A percentile compares a stretch with the other conserved stretches of the same genome.
These are phyloP conservation scores for Anticlea derivata DNA, from an alignment of 2,888 invertebrate genomes.

Conservation along the genomic window DNA sequence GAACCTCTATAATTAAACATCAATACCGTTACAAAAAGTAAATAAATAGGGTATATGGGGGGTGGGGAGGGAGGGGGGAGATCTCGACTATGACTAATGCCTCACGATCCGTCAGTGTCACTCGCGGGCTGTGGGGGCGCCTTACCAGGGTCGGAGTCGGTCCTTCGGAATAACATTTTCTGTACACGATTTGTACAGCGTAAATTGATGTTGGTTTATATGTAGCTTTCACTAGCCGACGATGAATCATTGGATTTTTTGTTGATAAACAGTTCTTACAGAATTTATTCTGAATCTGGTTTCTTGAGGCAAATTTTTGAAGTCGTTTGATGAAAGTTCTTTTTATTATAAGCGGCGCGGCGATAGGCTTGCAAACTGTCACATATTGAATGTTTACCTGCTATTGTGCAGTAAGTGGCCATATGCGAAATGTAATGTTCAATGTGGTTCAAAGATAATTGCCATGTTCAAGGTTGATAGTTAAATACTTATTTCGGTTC, in stretches of 20 bases:
- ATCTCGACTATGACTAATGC: slow-evolving; percentile 88
- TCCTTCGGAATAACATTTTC: slow-evolving; percentile 79
- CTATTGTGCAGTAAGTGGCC: too few species aligned
- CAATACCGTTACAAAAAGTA: slow-evolving; percentile 84
- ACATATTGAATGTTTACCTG: too few species aligned
- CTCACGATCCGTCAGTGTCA: slow-evolving; percentile 88
- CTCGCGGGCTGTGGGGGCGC: slow-evolving; percentile 74
- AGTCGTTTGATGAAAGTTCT: too few species aligned
- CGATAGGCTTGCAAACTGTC: too few species aligned
- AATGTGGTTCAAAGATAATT: too few species aligned
- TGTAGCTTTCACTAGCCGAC: slow-evolving; percentile 25
- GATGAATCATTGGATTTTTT: slow-evolving; percentile 18
- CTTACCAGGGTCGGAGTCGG: slow-evolving; percentile 73
- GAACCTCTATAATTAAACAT: slow-evolving; percentile 80
- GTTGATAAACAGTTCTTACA: slow-evolving; percentile 7
- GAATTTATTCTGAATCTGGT: neutral
- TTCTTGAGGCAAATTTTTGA: too few species aligned
- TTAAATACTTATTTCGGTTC: too few species aligned
- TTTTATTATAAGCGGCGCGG: too few species aligned
- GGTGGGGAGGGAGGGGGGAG: slow-evolving; percentile 72
- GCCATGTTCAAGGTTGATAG: too few species aligned
- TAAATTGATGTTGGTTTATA: slow-evolving; percentile 34
- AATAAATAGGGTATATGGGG: slow-evolving; percentile 80
- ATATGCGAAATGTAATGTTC: too few species aligned
- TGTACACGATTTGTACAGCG: slow-evolving; percentile 52